These are phyloP conservation scores for Emmelina monodactyla DNA, from an alignment of 2,888 invertebrate genomes.

Conservation along the genomic window DNA sequence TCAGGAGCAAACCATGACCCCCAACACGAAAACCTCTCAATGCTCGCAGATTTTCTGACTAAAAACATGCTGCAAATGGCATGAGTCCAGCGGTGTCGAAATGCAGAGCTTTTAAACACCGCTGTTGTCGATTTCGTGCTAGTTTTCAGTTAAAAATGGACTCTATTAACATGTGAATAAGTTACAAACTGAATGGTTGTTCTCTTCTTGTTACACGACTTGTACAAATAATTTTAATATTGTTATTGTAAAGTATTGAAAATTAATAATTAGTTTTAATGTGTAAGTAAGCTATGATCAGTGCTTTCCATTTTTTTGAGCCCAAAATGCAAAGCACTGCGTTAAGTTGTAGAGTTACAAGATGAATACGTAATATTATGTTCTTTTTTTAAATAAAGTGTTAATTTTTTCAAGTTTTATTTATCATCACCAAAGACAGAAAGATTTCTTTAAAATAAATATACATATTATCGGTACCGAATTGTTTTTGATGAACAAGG, in stretches of 20 bases:
- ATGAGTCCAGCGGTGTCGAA: constrained; percentile 37
- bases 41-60: constrained; percentile 66
- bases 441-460: no score
- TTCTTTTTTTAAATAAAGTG: no score
- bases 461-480: no score
- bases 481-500: no score
- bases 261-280: no score
- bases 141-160: constrained; percentile 14
- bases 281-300: constrained; percentile 20
- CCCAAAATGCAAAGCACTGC: constrained; percentile 44
- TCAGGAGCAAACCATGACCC: constrained; percentile 51
- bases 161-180: constrained; percentile 18
- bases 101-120: constrained; percentile 45
- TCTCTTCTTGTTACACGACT: no score
- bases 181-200: no score
- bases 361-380: no score
- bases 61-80: constrained; percentile 59
- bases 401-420: no score
- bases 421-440: no score
- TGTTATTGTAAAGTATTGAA: constrained; percentile 19
- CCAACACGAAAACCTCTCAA: constrained; percentile 55
- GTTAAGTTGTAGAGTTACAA: no score
- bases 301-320: constrained; percentile 54
- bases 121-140: constrained; percentile 32
- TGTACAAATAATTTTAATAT: no score